Evolutionary conservation across 2,888 invertebrate species (phyloP).

Genomic region (Cephonodes hylas): DNA sequence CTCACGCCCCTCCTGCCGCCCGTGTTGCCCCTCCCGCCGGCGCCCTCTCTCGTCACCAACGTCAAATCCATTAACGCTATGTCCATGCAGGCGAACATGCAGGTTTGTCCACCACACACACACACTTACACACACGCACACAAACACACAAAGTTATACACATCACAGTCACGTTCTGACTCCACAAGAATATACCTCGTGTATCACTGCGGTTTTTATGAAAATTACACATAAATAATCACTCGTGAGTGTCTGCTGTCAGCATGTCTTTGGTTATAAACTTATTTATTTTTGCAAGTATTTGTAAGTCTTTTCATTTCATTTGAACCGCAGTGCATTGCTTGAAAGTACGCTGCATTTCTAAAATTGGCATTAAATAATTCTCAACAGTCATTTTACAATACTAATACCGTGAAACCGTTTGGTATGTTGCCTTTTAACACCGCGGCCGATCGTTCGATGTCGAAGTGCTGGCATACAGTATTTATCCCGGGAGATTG

Average conservation of each 20-base stretch:
- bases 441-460: neutral
- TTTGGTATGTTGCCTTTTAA: neutral
- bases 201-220: neutral
- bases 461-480: neutral
- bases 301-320: neutral
- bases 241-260: neutral
- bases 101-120: conserved; percentile 7
- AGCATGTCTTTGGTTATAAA: neutral
- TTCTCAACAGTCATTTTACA: neutral
- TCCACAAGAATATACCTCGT: neutral
- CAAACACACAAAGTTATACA: neutral
- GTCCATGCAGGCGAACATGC: conserved; percentile 11
- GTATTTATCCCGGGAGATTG: neutral
- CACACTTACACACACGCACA: neutral
- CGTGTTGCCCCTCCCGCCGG: conserved; percentile 43
- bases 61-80: conserved; percentile 8
- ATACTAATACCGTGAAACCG: neutral
- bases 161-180: neutral
- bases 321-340: neutral
- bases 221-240: neutral
- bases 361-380: neutral
- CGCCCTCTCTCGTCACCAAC: conserved; percentile 29
- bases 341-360: conserved; percentile 6
- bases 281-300: neutral
- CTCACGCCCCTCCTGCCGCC: conserved; percentile 61